A percentile compares a stretch with the other conserved stretches of the same genome.
These are phyloP conservation scores for Nomada lathburiana DNA, from an alignment of 2,888 invertebrate genomes.

Conservation along the genomic window DNA sequence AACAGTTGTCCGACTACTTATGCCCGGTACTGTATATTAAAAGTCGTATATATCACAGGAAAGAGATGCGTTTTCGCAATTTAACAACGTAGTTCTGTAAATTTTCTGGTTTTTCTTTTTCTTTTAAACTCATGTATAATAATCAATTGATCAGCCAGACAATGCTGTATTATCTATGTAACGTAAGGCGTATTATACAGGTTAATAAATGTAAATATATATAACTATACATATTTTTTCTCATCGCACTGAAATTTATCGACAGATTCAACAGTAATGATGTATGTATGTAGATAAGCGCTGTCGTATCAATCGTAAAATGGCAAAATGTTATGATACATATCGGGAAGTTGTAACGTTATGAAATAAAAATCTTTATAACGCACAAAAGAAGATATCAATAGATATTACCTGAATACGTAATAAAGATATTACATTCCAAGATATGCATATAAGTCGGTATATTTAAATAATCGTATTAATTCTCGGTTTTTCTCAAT, in stretches of 20 bases:
- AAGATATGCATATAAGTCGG: background rate
- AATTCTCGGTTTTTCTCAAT: background rate
- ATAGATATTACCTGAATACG: background rate
- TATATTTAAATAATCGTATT: background rate
- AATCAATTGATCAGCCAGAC: background rate
- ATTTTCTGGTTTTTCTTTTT: too few relatives aligned
- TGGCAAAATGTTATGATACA: background rate
- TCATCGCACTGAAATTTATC: background rate
- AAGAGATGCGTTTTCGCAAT: too few relatives aligned
- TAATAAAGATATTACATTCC: too few relatives aligned
- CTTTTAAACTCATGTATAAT: background rate
- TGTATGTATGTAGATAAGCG: background rate
- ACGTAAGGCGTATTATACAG: background rate
- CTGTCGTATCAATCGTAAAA: background rate
- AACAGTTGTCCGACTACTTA: too few relatives aligned
- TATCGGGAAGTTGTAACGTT: background rate
- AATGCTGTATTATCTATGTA: background rate
- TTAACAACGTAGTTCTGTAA: too few relatives aligned
- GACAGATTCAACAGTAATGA: background rate
- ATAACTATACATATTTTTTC: background rate
- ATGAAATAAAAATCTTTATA: background rate
- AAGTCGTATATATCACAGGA: too few relatives aligned
- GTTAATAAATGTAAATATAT: background rate
- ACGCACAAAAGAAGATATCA: background rate
- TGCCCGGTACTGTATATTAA: background rate